Base-by-base conservation (phyloP, 2,113 vertebrate species). In the Siniperca knerii region DNA sequence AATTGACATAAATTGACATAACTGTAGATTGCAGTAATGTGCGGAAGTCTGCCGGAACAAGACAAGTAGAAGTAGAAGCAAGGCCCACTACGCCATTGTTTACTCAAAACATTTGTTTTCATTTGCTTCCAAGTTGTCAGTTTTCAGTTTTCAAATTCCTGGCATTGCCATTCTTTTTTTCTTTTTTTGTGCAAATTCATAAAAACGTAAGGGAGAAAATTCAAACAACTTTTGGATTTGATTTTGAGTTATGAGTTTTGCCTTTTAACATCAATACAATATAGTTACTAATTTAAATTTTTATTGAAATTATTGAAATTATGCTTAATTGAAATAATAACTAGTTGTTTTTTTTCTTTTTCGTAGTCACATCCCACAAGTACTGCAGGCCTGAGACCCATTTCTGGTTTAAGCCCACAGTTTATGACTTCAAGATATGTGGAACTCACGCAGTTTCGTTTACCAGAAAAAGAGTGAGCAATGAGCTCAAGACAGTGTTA, bases 401-500 rank as follows among this genome's bases (percentile, higher is more conserved):
- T 88, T 69, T 65, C 57, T 74, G 42, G 55, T 75, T 60, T 21
- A 52, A 70, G n/a, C 66, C 40, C 54, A 52, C 69, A 81, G 48
- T 82, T 83, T 75, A 80, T 75, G 75, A 69, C 73, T 75, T 77
- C 15, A 62, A 60, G 42, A 71, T 42, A 70, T 55, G 57, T 73
- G 15, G 29, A 10, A 79, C 70, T 84, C 76, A 23, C 72, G 46
- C 57, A 52, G 44, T 64, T 89, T 82, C 21, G 15, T 89, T 87
- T 76, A 86, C 78, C 62, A 83, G 83, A 65, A 81, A 83, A 81
- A 58, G 33, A 52, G 44, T 76, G 70, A 85, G 75, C 82, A 75
- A 65, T 77, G 75, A 77, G 64, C 33, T 9, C 4, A 23, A 20
- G 54, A 69, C 37, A 16, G 72, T 20, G 21, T 70, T 60, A 54